Evolutionary conservation across 2,113 vertebrate species (phyloP).

Genomic region (Chaetorhynchus papuensis): DNA sequence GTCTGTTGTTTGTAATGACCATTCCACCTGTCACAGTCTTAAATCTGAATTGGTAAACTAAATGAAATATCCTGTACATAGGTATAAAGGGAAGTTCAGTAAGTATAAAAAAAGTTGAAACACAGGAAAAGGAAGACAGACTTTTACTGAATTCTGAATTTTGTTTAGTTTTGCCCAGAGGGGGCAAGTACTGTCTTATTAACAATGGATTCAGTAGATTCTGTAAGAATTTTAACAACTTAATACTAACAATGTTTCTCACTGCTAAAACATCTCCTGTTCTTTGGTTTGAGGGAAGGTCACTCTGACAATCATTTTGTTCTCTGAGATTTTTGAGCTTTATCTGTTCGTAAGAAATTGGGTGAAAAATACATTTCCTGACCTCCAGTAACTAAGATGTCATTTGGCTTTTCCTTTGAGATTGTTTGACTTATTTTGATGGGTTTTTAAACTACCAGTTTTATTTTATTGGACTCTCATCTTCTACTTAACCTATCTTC

Average conservation of each 20-base stretch:
- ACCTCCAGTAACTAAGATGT: background rate
- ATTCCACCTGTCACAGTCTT: background rate
- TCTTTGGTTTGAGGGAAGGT: background rate
- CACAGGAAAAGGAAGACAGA: background rate
- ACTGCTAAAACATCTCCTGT: background rate
- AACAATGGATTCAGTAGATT: background rate
- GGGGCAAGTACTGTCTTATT: background rate
- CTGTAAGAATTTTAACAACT: background rate
- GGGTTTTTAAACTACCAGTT: rapidly evolving
- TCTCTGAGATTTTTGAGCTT: background rate
- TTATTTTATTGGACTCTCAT: background rate
- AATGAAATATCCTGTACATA: background rate
- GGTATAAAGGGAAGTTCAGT: background rate
- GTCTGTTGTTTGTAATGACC: background rate
- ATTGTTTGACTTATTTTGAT: background rate
- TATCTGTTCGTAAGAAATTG: background rate
- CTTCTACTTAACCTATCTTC: background rate
- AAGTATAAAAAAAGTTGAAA: background rate
- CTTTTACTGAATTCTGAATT: background rate
- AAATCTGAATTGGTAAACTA: background rate
- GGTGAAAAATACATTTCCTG: background rate
- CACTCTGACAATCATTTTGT: background rate
- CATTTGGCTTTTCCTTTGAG: background rate
- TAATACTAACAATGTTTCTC: background rate
- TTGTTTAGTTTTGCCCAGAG: background rate